A percentile compares a stretch with the other conserved stretches of the same genome.
These are phyloP conservation scores for Monarcha castaneiventris DNA, from an alignment of 2,113 vertebrate genomes.

Conservation along the genomic window DNA sequence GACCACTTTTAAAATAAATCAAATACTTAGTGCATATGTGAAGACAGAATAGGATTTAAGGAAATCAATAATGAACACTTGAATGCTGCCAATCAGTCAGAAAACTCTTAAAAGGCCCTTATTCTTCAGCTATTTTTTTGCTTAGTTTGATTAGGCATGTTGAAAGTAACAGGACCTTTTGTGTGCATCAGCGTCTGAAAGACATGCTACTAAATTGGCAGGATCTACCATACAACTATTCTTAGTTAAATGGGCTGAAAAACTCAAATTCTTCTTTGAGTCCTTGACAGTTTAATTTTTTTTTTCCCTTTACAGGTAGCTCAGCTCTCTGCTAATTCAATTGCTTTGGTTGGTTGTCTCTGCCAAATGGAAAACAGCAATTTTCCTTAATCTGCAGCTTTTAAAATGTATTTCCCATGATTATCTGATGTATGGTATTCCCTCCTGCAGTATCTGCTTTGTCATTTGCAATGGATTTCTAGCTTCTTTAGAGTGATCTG, in stretches of 20 bases:
- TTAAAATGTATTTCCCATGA: constrained; percentile 33
- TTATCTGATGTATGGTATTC: not conserved
- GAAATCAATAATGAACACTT: not conserved
- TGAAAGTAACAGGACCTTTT: not conserved
- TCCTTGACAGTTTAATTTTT: constrained; percentile 8
- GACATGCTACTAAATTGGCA: not conserved
- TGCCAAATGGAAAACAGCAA: constrained; percentile 34
- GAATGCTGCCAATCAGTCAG: not conserved
- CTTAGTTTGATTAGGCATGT: not conserved
- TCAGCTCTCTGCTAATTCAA: constrained; percentile 1
- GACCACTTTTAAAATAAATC: not conserved
- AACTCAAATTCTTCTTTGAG: constrained; percentile 1
- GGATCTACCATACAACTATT: not conserved
- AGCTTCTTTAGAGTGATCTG: not conserved
- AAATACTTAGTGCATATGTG: not conserved
- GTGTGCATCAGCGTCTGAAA: not conserved
- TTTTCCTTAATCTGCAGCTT: constrained; percentile 50
- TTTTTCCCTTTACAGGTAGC: not conserved
- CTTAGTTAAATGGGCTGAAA: constrained; percentile 8
- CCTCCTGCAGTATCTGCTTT: not conserved
- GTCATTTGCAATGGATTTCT: not conserved
- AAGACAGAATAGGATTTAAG: not conserved
- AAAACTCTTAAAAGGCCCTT: not conserved
- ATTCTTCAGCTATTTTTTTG: not conserved
- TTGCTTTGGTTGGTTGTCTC: constrained; percentile 33